These are phyloP conservation scores for Seriola dumerili DNA, from an alignment of 2,113 vertebrate genomes.

Conservation along the genomic window DNA sequence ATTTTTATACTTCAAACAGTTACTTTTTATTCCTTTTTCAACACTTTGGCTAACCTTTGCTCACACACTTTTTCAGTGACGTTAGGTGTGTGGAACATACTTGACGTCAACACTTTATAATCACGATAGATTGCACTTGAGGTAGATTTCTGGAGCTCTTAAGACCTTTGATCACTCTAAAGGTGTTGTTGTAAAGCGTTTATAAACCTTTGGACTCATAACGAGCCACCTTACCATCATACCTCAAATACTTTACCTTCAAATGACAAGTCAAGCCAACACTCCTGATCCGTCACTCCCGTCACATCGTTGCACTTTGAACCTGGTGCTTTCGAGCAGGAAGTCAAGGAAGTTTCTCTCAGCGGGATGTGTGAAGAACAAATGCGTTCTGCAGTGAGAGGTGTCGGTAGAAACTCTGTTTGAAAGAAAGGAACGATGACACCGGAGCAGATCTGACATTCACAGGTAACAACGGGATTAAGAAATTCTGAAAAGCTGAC, in stretches of 20 bases:
- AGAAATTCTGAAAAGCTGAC: neutral
- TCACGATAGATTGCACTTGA: neutral
- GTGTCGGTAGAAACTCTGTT: neutral
- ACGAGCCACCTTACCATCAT: constrained; percentile 1
- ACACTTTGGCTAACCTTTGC: neutral
- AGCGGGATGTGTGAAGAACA: neutral
- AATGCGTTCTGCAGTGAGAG: neutral
- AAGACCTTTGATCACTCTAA: constrained; percentile 45
- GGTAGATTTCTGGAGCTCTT: neutral
- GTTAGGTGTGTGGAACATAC: neutral
- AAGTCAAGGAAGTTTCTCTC: constrained; percentile 50
- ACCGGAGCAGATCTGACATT: constrained; percentile 9
- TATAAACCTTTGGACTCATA: constrained; percentile 74
- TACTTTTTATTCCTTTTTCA: neutral
- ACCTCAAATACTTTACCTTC: neutral
- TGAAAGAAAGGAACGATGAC: constrained; percentile 40
- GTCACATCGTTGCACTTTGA: constrained; percentile 76
- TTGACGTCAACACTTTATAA: neutral
- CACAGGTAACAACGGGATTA: constrained; percentile 24
- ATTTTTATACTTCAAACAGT: neutral
- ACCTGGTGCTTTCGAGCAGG: constrained; percentile 49
- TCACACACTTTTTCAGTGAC: neutral
- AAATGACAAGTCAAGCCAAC: constrained; percentile 32
- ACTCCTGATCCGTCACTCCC: constrained; percentile 44
- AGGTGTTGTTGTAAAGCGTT: constrained; percentile 15